These are phyloP conservation scores for Propithecus coquereli DNA, from an alignment of 2,113 vertebrate genomes.

Conservation along the genomic window DNA sequence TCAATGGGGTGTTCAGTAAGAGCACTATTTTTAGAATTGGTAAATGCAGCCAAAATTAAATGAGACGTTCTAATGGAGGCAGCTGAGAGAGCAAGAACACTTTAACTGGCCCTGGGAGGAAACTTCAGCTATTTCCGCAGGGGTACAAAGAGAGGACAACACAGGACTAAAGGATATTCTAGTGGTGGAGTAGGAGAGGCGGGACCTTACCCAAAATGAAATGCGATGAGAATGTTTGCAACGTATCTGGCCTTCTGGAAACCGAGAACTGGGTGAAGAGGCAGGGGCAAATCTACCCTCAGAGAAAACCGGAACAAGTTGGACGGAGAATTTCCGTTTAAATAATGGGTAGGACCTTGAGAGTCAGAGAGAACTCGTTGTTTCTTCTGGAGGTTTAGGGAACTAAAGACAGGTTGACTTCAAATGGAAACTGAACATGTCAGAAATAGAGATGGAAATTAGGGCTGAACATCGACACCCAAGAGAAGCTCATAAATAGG, in stretches of 20 bases:
- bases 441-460: not conserved
- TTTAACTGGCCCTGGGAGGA: conserved; percentile 38
- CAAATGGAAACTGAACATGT: not conserved
- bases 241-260: not conserved
- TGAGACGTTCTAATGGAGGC: conserved; percentile 26
- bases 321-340: not conserved
- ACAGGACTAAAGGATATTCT: not conserved
- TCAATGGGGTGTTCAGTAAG: conserved; percentile 57
- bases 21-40: conserved; percentile 61
- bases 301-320: not conserved
- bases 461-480: not conserved
- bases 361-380: not conserved
- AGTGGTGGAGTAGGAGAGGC: not conserved
- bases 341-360: not conserved
- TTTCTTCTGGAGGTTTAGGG: not conserved
- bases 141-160: not conserved
- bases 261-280: not conserved
- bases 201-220: not conserved
- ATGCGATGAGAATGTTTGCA: not conserved
- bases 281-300: not conserved
- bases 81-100: conserved; percentile 25
- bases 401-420: not conserved
- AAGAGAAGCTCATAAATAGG: not conserved
- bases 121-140: not conserved
- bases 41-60: conserved; percentile 57